Conservation (phyloP, 2,888 invertebrate genomes). For the Podabrus alpinus region DNA sequence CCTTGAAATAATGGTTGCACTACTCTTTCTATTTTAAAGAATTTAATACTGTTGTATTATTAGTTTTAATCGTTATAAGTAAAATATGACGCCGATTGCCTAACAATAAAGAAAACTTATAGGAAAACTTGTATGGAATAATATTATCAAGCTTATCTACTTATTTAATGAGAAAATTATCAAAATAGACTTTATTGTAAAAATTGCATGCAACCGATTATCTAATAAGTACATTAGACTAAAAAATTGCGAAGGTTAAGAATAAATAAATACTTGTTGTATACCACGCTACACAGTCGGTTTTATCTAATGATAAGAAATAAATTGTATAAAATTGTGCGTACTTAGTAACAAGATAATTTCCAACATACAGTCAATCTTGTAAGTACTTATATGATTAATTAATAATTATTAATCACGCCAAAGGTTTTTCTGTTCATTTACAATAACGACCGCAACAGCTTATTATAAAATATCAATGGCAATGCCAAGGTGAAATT, state of each 20-base stretch:
- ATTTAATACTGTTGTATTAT: not conserved
- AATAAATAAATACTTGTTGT: not conserved
- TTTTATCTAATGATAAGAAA: not conserved
- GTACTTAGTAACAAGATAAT: constrained; percentile 4
- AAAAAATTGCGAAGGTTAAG: not conserved
- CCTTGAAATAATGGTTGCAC: not conserved
- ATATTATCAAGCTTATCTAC: not conserved
- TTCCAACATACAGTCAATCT: not conserved
- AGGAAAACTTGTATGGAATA: not conserved
- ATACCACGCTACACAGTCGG: not conserved
- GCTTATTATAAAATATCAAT: not conserved
- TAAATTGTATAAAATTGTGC: not conserved
- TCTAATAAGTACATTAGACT: not conserved
- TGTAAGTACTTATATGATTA: not conserved
- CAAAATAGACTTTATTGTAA: not conserved
- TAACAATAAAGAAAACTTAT: not conserved
- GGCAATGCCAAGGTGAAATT: not conserved
- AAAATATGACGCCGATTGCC: not conserved
- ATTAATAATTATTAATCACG: too few relatives aligned
- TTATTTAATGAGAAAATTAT: not conserved
- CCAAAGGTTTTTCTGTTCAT: too few relatives aligned
- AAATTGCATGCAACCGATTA: not conserved
- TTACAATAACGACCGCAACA: too few relatives aligned
- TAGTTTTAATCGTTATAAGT: not conserved
- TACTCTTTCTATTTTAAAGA: not conserved